These are phyloP conservation scores for Nasonia oneida DNA, from an alignment of 2,888 invertebrate genomes.

Conservation along the genomic window DNA sequence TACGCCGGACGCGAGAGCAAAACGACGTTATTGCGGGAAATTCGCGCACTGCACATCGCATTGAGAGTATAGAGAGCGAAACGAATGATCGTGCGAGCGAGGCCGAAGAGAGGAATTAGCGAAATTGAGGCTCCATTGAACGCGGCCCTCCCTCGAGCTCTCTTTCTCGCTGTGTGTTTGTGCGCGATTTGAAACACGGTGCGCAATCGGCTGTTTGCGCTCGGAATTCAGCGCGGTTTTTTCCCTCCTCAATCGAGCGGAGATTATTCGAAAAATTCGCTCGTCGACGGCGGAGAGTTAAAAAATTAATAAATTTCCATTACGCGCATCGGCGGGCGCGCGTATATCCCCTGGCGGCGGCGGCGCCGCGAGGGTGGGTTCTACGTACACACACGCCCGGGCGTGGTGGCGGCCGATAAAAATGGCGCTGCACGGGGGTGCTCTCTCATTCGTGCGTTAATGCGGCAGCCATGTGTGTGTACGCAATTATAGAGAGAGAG, in stretches of 20 bases:
- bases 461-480: constrained; percentile 61
- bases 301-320: constrained; percentile 44
- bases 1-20: neutral
- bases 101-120: constrained; percentile 52
- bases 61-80: neutral
- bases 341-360: constrained; percentile 38
- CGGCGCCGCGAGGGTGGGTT: constrained; percentile 65
- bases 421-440: constrained; percentile 74
- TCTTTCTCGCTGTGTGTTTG: constrained; percentile 27
- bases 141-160: neutral
- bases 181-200: constrained; percentile 56
- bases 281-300: neutral
- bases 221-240: neutral
- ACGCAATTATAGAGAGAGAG: neutral
- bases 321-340: neutral
- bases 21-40: constrained; percentile 12
- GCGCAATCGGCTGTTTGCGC: constrained; percentile 10
- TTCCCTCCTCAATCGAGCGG: neutral
- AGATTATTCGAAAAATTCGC: neutral
- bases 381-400: constrained; percentile 65
- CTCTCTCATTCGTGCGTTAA: constrained; percentile 71
- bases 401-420: constrained; percentile 77
- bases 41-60: constrained; percentile 3
- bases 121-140: constrained; percentile 59
- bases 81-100: constrained; percentile 35